Conservation (phyloP, 2,888 invertebrate genomes). For the Auanema freiburgensis region DNA sequence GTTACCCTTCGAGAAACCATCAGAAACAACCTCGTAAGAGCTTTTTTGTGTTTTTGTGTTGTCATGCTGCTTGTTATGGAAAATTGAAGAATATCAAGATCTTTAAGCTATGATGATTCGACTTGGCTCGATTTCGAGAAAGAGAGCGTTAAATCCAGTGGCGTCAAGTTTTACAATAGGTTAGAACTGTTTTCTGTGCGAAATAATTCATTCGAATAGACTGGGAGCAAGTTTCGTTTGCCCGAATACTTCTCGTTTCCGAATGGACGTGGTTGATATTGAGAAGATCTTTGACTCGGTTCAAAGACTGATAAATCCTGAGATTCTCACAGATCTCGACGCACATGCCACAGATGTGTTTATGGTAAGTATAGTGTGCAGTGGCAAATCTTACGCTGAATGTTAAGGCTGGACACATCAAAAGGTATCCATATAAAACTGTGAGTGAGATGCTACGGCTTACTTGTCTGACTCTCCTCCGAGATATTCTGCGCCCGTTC, state of each 20-base stretch:
- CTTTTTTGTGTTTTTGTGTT: too few species aligned
- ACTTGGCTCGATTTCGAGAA: too few species aligned
- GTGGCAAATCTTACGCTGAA: not conserved
- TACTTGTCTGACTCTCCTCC: conserved; percentile 85
- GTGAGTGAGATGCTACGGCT: conserved; percentile 92
- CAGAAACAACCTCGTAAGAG: not conserved
- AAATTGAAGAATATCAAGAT: too few species aligned
- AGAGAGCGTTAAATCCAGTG: too few species aligned
- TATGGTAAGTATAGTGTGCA: conserved; percentile 15
- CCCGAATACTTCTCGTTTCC: conserved; percentile 1
- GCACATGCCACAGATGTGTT: conserved; percentile 36
- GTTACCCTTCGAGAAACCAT: conserved; percentile 26
- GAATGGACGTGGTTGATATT: conserved; percentile 10
- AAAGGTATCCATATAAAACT: conserved; percentile 87
- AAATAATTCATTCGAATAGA: conserved; percentile 9
- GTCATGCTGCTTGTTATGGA: too few species aligned
- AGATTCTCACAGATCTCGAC: conserved; percentile 40
- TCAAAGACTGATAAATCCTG: conserved; percentile 39
- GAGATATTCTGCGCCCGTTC: conserved; percentile 73
- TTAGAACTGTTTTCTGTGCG: not conserved
- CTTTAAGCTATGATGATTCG: too few species aligned
- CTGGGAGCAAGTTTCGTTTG: conserved; percentile 16
- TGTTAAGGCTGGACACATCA: conserved; percentile 63
- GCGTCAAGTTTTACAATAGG: too few species aligned
- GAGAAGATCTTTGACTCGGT: conserved; percentile 23